A percentile compares a stretch with the other conserved stretches of the same genome.
Evolutionary conservation across 2,113 vertebrate species (phyloP).

Genomic region (Greenwoodochromis staneri): DNA sequence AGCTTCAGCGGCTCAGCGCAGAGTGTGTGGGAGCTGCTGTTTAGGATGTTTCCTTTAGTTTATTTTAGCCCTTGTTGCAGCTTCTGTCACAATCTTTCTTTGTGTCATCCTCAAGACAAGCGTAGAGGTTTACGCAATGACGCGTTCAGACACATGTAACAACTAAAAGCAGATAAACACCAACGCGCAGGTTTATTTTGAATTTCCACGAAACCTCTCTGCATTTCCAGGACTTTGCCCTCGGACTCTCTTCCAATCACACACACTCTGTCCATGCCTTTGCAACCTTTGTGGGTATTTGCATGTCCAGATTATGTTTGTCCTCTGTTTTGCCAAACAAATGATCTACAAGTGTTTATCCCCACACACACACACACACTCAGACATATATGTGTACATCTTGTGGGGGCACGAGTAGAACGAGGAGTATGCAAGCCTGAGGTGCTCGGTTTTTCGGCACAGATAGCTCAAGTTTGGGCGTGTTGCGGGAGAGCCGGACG

Average conservation of each 20-base stretch:
- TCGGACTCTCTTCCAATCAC: neutral
- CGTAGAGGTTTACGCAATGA: neutral
- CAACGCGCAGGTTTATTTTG: neutral
- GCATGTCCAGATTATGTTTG: slow-evolving; percentile 54
- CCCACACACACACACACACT: neutral
- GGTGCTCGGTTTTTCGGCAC: neutral
- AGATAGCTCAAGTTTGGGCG: neutral
- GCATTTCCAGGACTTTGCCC: neutral
- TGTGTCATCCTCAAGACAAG: neutral
- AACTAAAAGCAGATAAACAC: neutral
- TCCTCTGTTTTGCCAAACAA: slow-evolving; percentile 60
- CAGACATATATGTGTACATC: neutral
- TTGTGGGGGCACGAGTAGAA: neutral
- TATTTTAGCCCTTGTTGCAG: neutral
- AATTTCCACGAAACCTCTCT: neutral
- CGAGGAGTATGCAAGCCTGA: neutral
- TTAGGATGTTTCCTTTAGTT: neutral
- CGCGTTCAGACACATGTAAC: neutral
- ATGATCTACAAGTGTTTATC: slow-evolving; percentile 38
- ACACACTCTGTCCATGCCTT: neutral
- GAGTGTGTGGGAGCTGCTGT: neutral
- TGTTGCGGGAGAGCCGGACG: neutral
- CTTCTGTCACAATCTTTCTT: neutral
- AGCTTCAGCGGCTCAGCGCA: neutral
- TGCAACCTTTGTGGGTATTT: slow-evolving; percentile 33